Base-by-base conservation (phyloP, 92 coral and sea anemone species). In the Palythoa caribaeorum region DNA sequence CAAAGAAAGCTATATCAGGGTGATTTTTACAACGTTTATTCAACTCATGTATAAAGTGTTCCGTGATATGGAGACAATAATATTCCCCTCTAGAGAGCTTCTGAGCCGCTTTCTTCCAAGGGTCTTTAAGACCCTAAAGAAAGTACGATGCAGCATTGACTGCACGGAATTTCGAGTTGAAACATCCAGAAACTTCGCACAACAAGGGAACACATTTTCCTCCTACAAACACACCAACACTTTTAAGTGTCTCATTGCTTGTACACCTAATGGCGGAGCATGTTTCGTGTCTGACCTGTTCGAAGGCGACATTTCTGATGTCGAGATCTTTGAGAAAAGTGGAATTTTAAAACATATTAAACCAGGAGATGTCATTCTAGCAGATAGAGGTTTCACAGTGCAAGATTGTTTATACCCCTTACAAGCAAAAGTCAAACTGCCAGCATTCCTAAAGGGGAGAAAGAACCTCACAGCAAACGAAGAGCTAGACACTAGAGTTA, bases 151-250 rank as follows among this genome's bases (percentile, higher is more conserved):
- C 36, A 17, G 36, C 72, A 17, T 66, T 66, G 72, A 66, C 36
- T 66, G 72, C 72, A 66, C 72, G 8, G 72, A 66, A 17, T 66
- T 66, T 66, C 36, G 36, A n/a, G 36, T 66, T 66, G 36, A 66
- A 66, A 66, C 72, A 28, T 66, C 72, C 7, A 16, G 72, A 5
- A 66, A 66, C 36, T 66, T 66, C 36, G 72, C 72, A n/a, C 72
- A 66, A 66, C 72, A 66, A 28, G 72, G 72, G 38, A 66, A 66
- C 38, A 66, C 72, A n/a, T 66, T 16, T 17, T 66, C 38, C 36
- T 84, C 85, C 7, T 92, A 90, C 90, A 92, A 92, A 51, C 95
- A 92, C 81, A 75, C 95, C 9, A 92, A 92, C 93, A 92, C 91
- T n/a, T 92, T 92, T 47, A 92, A 92, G 88, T 92, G 95, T 39